Evolutionary conservation across 1,140 invertebrate species (phyloP).

Genomic region (Probaryconus sp.): DNA sequence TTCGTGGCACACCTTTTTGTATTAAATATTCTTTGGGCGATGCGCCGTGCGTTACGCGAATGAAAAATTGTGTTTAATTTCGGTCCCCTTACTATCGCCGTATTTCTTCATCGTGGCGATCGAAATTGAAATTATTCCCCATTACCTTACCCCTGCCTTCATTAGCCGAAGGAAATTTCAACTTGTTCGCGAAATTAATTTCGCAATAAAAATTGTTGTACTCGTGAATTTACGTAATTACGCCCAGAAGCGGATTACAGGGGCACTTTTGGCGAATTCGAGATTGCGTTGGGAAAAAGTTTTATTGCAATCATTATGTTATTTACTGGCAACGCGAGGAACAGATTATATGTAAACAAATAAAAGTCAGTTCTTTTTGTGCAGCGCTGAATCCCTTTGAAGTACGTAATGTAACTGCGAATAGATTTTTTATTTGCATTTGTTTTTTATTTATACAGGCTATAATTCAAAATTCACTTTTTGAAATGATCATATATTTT

Average conservation of each 20-base stretch:
- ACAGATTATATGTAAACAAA: too few species aligned
- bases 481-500: too few species aligned
- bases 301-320: constrained; percentile 18
- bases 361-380: too few species aligned
- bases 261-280: neutral
- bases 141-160: constrained; percentile 24
- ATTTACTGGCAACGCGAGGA: constrained; percentile 22
- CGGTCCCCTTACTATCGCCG: constrained; percentile 10
- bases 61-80: constrained; percentile 26
- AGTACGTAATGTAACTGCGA: too few species aligned
- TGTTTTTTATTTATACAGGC: too few species aligned
- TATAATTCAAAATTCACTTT: too few species aligned
- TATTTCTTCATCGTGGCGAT: constrained; percentile 22
- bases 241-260: constrained; percentile 18
- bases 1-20: constrained; percentile 1
- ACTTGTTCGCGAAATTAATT: constrained; percentile 46
- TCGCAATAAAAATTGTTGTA: constrained; percentile 30
- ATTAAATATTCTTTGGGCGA: neutral
- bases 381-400: too few species aligned
- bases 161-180: constrained; percentile 27
- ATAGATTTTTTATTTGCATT: too few species aligned
- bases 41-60: neutral
- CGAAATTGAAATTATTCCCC: constrained; percentile 41
- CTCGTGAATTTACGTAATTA: constrained; percentile 40
- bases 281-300: neutral